Evolutionary conservation across 2,888 invertebrate species (phyloP).

Genomic region (Agapostemon virescens): DNA sequence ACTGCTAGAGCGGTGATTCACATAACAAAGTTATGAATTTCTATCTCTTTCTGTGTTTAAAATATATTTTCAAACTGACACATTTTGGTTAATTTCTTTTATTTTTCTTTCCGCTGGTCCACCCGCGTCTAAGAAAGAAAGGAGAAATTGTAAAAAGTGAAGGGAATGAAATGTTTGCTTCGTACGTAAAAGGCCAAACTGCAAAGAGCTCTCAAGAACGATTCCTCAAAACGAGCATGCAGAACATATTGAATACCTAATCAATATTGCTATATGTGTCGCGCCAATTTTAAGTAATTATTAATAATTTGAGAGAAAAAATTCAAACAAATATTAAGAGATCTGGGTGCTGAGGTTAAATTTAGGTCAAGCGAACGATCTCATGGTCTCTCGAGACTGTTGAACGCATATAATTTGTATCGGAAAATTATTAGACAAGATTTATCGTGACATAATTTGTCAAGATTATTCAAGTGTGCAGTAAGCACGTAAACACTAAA

Average conservation of each 20-base stretch:
- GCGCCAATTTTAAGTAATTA: not conserved
- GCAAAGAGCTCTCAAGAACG: too few species aligned
- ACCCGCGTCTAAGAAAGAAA: too few species aligned
- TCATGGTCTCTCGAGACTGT: not conserved
- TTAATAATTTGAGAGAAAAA: not conserved
- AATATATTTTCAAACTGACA: too few species aligned
- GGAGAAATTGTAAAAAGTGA: too few species aligned
- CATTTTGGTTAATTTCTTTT: too few species aligned
- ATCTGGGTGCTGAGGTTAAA: not conserved
- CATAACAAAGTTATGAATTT: too few species aligned
- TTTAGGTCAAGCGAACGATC: slow-evolving; percentile 1
- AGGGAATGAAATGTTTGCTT: too few species aligned
- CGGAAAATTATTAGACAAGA: not conserved
- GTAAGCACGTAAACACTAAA: not conserved
- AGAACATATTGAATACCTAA: not conserved
- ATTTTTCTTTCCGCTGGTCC: too few species aligned
- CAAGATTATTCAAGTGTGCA: not conserved
- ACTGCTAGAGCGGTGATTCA: too few species aligned
- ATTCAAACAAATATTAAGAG: not conserved
- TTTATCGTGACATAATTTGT: slow-evolving; percentile 1
- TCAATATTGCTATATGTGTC: not conserved
- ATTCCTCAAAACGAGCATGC: too few species aligned
- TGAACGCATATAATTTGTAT: not conserved
- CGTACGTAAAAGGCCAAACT: too few species aligned
- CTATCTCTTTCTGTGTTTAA: too few species aligned